phyloP scores from a whole-genome alignment of 2,888 invertebrate species.

The Caenorhabditis becei region DNA sequence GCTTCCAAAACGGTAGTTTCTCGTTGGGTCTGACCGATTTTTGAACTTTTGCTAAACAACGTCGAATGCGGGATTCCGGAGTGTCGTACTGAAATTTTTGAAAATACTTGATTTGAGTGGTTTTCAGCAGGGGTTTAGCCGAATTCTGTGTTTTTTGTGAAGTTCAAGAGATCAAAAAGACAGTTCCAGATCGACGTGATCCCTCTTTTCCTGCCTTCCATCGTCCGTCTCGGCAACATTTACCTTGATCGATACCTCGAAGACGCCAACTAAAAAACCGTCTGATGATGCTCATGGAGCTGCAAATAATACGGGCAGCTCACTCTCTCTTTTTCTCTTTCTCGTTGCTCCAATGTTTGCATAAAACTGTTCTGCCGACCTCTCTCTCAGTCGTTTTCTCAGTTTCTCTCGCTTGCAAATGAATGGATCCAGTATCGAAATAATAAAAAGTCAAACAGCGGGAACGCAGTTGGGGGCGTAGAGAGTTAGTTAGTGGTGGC shows the following conservation, averaged over 20 bases:
- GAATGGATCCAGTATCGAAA: constrained; percentile 27
- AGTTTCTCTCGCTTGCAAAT: background rate
- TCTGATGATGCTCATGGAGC: background rate
- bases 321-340: no score
- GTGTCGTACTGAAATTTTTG: no score
- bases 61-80: no score
- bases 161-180: background rate
- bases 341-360: constrained; percentile 31
- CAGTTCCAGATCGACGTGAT: constrained; percentile 69
- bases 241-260: constrained; percentile 68
- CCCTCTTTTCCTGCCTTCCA: constrained; percentile 66
- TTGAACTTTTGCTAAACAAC: no score
- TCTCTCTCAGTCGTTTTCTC: constrained; percentile 4
- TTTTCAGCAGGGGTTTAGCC: no score
- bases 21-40: no score
- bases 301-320: constrained; percentile 21
- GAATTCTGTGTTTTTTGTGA: no score
- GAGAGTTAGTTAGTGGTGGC: no score
- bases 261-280: constrained; percentile 47
- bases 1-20: background rate
- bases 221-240: constrained; percentile 66
- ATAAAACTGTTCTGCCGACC: constrained; percentile 43
- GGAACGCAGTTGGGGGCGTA: constrained; percentile 1
- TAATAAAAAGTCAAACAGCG: constrained; percentile 50
- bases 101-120: no score